Evolutionary conservation across 2,797 vertebrate species (phyloP), one percentile per base, ranked within the genome.

Genomic region (Melanotaenia parkinsoni): DNA sequence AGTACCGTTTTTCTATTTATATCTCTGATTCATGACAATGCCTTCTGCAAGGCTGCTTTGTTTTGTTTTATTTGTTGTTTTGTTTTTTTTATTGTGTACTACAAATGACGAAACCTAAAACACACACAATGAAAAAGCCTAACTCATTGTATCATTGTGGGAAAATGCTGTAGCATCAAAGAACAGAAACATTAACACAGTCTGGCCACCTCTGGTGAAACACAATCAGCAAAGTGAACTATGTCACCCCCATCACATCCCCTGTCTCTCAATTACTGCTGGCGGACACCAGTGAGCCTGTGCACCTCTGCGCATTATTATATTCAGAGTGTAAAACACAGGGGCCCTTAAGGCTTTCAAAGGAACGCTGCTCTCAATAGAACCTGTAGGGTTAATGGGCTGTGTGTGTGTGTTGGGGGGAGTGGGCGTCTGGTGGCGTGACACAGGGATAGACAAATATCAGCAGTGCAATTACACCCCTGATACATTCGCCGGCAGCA

Each of bases 351-450:
- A 91, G 92, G 89, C 87, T 93, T 93, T 94, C 90, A 94, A 91
- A 94, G 91, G 93, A 93, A 91, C 93, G 90, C 86, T 75, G 74
- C 85, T 82, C 83, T 94, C 92, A 90, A 90, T 93, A 94, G 90
- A 89, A 95, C 94, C 94, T 95, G 94, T 94, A 93, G 93, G 91
- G 92, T 94, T 94, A 94, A 95, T 93, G 89, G 92, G 87, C 86
- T 92, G 77, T 74, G 84, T 83, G 59, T 74, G 86, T 84, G 76
- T 77, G 30, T 33, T 60, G 32, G 77, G 80, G 79, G 79, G 74
- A 68, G 82, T 70, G 87, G 82, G 84, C 2, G 80, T 88, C 86
- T 92, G 88, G 86, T 90, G 87, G 91, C 79, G 87, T 88, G 92
- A 89, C 88, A 90, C 91, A 84, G 81, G 81, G 79, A 90, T 91